These are phyloP conservation scores for Trichogramma evanescens DNA, from an alignment of 2,888 invertebrate species.

Conservation along the genomic window DNA sequence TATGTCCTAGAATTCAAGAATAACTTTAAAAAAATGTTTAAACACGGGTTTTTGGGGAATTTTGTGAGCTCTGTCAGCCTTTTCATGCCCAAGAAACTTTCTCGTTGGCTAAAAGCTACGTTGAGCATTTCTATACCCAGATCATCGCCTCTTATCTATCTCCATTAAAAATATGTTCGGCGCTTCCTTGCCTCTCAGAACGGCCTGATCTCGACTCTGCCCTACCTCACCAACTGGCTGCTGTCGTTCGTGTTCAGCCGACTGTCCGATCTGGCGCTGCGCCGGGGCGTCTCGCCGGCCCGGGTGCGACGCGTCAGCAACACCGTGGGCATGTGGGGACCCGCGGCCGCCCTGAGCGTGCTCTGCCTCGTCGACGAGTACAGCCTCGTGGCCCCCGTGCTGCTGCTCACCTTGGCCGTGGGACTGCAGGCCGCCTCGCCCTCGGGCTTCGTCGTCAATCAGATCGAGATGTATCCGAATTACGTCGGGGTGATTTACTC, in stretches of 20 bases:
- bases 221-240: conserved; percentile 53
- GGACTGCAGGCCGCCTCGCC: conserved; percentile 39
- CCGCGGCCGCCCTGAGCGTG: conserved; percentile 45
- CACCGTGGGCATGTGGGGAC: conserved; percentile 52
- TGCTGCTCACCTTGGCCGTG: conserved; percentile 37
- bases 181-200: conserved; percentile 36
- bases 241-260: conserved; percentile 50
- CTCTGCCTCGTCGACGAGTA: conserved; percentile 34
- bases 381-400: conserved; percentile 24
- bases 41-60: too few species aligned
- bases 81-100: too few species aligned
- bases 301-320: conserved; percentile 45
- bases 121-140: too few species aligned
- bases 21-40: too few species aligned
- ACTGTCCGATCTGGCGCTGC: conserved; percentile 46
- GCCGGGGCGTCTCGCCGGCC: conserved; percentile 34
- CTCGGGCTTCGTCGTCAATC: conserved; percentile 47
- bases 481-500: conserved; percentile 50
- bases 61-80: too few species aligned
- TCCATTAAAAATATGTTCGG: neutral
- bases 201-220: conserved; percentile 51
- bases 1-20: too few species aligned
- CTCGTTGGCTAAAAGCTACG: too few species aligned
- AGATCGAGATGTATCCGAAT: conserved; percentile 50
- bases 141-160: too few species aligned